Base-by-base conservation (phyloP, 92 coral and sea anemone genomes). In the Galaxea fascicularis region DNA sequence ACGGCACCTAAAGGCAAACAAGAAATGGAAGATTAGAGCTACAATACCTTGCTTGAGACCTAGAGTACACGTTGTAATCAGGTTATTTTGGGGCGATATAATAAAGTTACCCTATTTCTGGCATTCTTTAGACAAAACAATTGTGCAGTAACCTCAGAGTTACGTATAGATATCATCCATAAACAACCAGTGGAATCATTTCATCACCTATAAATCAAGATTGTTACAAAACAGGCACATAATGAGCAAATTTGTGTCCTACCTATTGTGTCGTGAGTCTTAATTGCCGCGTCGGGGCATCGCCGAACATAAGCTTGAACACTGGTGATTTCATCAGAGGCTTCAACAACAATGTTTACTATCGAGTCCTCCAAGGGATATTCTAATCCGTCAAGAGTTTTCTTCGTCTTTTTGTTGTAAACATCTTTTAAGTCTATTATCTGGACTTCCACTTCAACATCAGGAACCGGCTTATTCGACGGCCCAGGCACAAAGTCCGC, bases 271-370 rank as follows among this genome's bases (percentile, higher is more conserved):
- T 90, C 91, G 44, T 90, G 87, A 14, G 91, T 86, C 41, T 74
- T 90, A 13, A 74, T 77, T 0, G 93, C 98, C 22, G 93, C 94
- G 41, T 94, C 98, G 12, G 90, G 79, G 62, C 94, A 90, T 73
- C 98, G 85, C 79, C 86, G 94, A 35, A 89, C 89, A 52, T 58
- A 94, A 45, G 90, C 95, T 30, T 81, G 86, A 71, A 93, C 51
- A 41, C 79, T 62, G 70, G 60, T 45, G 51, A 90, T 80, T 35
- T 75, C 80, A 15, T 58, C 75, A 41, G 87, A 62, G 25, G 94
- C 59, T 8, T 79, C 73, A 10, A 87, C 73, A 9, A 77, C 72
- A 57, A 90, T 76, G 5, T 87, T 80, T 41, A 90, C 91, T 53
- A 73, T 70, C 2, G 94, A 70, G 58, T 90, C 77, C 28, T 73